Evolutionary conservation across 1,140 invertebrate species (phyloP).

Genomic region (Trichomalopsis sarcophagae): DNA sequence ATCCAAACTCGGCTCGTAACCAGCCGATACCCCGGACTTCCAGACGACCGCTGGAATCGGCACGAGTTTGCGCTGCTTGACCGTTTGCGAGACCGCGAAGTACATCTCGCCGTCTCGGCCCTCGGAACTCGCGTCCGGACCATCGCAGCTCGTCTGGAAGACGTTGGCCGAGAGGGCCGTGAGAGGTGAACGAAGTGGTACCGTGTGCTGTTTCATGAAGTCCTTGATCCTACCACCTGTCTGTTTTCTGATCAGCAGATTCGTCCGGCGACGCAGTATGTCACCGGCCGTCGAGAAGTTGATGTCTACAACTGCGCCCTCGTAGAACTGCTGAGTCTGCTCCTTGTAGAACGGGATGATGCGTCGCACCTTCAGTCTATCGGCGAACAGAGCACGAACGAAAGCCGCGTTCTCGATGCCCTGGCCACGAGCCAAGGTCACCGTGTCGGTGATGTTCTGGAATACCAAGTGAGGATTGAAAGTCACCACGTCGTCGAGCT

Average conservation of each 20-base stretch:
- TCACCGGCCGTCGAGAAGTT: constrained; percentile 87
- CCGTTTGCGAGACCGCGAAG: constrained; percentile 86
- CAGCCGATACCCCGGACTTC: constrained; percentile 84
- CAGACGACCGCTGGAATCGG: constrained; percentile 88
- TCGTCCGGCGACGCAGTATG: constrained; percentile 84
- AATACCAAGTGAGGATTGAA: constrained; percentile 92
- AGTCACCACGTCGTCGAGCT: constrained; percentile 89
- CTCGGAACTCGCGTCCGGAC: constrained; percentile 80
- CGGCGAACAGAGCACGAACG: constrained; percentile 85
- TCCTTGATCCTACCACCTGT: constrained; percentile 85
- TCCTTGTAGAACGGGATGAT: constrained; percentile 90
- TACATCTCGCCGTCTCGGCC: constrained; percentile 89
- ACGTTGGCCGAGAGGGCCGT: constrained; percentile 87
- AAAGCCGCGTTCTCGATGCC: constrained; percentile 85
- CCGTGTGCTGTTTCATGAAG: constrained; percentile 82
- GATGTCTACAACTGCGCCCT: constrained; percentile 88
- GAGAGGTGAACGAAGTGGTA: constrained; percentile 82
- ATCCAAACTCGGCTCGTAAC: constrained; percentile 87
- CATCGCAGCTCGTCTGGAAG: constrained; percentile 88
- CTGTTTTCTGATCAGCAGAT: constrained; percentile 85
- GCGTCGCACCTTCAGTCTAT: constrained; percentile 82
- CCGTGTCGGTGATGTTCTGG: constrained; percentile 87
- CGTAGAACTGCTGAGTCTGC: constrained; percentile 88
- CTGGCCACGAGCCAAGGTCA: constrained; percentile 75
- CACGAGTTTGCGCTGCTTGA: constrained; percentile 84